These are phyloP conservation scores for Chondrilla cf. caribensis DNA, from an alignment of 37 sponge, comb jelly and placozoan species.

Conservation along the genomic window DNA sequence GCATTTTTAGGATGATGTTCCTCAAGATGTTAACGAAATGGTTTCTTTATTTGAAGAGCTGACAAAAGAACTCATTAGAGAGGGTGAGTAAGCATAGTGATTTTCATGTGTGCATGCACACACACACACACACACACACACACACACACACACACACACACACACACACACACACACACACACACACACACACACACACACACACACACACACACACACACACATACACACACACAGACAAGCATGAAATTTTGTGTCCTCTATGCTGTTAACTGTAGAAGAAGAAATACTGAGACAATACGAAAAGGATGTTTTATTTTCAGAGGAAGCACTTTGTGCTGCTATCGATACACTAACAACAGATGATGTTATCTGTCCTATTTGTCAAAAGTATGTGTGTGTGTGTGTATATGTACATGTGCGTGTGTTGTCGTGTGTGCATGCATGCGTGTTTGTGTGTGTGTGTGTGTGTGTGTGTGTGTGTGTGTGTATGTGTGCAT, in stretches of 20 bases:
- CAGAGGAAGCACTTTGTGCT: constrained; percentile 47
- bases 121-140: too few relatives aligned
- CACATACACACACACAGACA: background rate
- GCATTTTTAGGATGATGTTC: background rate
- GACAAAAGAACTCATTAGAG: constrained; percentile 59
- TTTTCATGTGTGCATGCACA: background rate
- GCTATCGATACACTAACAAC: constrained; percentile 47
- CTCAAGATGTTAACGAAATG: constrained; percentile 45
- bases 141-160: too few relatives aligned
- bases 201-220: too few relatives aligned
- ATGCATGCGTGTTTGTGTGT: too few relatives aligned
- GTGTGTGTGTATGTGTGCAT: background rate
- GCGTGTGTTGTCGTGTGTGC: background rate
- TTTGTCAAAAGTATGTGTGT: constrained; percentile 65
- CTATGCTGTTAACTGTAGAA: constrained; percentile 34
- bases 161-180: too few relatives aligned
- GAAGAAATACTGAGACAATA: constrained; percentile 47
- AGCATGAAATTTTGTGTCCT: too few relatives aligned
- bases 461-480: background rate
- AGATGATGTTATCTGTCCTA: constrained; percentile 62
- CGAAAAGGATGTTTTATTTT: constrained; percentile 33
- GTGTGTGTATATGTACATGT: background rate
- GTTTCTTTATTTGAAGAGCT: constrained; percentile 60
- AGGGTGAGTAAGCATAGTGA: constrained; percentile 60
- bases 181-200: too few relatives aligned